Evolutionary conservation across 2,888 invertebrate genomes (phyloP).

Genomic region (Drosophila neonasuta): DNA sequence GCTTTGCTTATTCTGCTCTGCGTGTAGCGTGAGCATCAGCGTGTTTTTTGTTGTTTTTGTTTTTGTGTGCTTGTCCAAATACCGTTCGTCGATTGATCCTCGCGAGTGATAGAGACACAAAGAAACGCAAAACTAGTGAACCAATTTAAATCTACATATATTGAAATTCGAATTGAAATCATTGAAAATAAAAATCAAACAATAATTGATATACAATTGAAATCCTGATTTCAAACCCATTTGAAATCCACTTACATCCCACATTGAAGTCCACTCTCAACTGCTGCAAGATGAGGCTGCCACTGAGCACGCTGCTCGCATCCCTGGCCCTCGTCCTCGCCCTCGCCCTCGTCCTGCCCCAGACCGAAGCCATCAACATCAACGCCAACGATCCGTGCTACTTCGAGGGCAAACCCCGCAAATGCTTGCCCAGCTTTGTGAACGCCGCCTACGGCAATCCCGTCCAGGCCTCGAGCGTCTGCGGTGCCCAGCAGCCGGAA

Average conservation of each 20-base stretch:
- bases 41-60: slow-evolving; percentile 57
- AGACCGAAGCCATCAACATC: slow-evolving; percentile 29
- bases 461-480: slow-evolving; percentile 94
- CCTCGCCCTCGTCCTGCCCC: slow-evolving; percentile 9
- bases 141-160: neutral
- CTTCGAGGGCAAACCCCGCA: slow-evolving; percentile 92
- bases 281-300: slow-evolving; percentile 31
- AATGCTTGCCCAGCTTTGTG: slow-evolving; percentile 99
- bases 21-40: too few species aligned
- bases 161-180: neutral
- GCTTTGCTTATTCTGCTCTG: too few species aligned
- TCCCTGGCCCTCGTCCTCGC: slow-evolving; percentile 25
- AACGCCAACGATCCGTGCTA: slow-evolving; percentile 91
- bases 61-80: slow-evolving; percentile 31
- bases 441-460: slow-evolving; percentile 98
- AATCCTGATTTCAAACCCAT: neutral
- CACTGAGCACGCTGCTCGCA: slow-evolving; percentile 26
- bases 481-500: slow-evolving; percentile 91
- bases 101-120: slow-evolving; percentile 47
- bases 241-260: neutral
- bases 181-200: too few species aligned
- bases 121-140: neutral
- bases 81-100: slow-evolving; percentile 46
- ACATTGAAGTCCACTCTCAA: too few species aligned
- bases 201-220: too few species aligned